Base-by-base conservation (phyloP, 2,888 invertebrate genomes). In the Hirtodrosophila trivittata region DNA sequence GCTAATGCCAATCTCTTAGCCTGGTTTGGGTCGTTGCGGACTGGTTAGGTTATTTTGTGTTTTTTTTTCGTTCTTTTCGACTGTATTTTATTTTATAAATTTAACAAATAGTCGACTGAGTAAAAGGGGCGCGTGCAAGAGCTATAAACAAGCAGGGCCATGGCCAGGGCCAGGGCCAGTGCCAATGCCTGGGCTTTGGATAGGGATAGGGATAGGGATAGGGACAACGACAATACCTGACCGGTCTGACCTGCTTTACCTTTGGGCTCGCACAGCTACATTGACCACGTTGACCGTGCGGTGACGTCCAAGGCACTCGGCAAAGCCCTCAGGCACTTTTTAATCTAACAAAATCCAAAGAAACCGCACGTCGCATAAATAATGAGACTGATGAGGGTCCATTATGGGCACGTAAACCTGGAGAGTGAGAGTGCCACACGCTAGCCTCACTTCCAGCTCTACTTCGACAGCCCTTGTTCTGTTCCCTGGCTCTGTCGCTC, bases 321-420 rank as follows among this genome's bases (percentile, higher is more conserved):
- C 67, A 72, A 86, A 87, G 86, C 80, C 80, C 80, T 87, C 86
- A 81, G 82, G 85, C 87, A 84, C 87, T 82, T 82, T 82, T 82
- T 82, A 82, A 82, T 86, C 83, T 83, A 86, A 87, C 82, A 86
- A 83, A 87, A 82, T 87, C 87, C 85, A 83, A 87, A 87, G 87
- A 87, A 83, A 83, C 87, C 87, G 87, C 87, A 83, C 87, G 86
- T 77, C 85, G 83, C 88, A 83, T 83, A 86, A 87, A 81, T 83
- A 83, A 83, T 83, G 83, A 87, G 82, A 87, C 82, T 83, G 83
- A 83, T 87, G 87, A 87, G 83, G 87, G 83, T 87, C 83, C 83
- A 87, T 83, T 87, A 87, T 87, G 87, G 85, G 75, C 82, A 83
- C 82, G 87, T 86, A 78, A 80, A 62, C 42, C 57, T 50, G 47